Percentiles rank a stretch among this genome's conserved stretches.
These are phyloP conservation scores for Aricia agestis DNA, from an alignment of 1,140 invertebrate genomes.

Conservation along the genomic window DNA sequence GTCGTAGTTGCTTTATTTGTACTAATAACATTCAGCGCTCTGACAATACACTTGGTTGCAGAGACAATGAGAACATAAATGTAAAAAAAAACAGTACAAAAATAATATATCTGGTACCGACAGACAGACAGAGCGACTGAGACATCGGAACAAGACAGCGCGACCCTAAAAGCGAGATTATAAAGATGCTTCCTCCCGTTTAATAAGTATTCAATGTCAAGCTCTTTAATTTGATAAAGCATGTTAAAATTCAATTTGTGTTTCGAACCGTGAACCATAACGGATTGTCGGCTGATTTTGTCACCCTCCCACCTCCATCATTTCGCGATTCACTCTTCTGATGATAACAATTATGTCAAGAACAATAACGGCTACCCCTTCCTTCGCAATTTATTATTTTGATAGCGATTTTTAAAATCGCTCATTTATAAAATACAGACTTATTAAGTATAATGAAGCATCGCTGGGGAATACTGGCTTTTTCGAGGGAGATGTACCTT, in stretches of 20 bases:
- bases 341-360: conserved; percentile 51
- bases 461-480: neutral
- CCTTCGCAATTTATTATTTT: conserved; percentile 17
- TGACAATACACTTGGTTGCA: no score
- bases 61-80: no score
- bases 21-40: no score
- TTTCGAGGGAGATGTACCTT: neutral
- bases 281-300: conserved; percentile 64
- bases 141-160: neutral
- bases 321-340: conserved; percentile 54
- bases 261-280: conserved; percentile 65
- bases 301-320: conserved; percentile 63
- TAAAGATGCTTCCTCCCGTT: conserved; percentile 34
- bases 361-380: conserved; percentile 45
- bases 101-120: neutral
- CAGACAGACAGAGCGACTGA: neutral
- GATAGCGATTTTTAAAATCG: conserved; percentile 8
- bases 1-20: no score
- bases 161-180: neutral
- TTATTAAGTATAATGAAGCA: neutral
- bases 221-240: conserved; percentile 64
- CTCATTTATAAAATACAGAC: conserved; percentile 1
- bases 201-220: conserved; percentile 64
- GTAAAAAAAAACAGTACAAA: conserved; percentile 6
- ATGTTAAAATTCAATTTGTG: conserved; percentile 74